These are phyloP conservation scores for Galeopterus variegatus DNA, from an alignment of 2,113 vertebrate species.

Conservation along the genomic window DNA sequence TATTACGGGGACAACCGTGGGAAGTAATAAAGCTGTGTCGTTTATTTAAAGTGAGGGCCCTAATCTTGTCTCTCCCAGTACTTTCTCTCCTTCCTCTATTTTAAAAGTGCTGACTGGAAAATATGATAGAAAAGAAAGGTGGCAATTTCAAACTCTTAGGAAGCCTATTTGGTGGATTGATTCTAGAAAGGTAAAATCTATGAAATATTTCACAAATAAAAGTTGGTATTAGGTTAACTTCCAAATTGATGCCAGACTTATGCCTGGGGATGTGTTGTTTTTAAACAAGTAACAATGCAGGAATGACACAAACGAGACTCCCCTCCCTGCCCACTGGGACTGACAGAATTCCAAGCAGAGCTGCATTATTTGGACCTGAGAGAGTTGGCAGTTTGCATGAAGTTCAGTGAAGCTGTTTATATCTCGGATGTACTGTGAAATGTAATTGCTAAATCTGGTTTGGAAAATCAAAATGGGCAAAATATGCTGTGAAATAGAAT, in stretches of 20 bases:
- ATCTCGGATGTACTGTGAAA: conserved; percentile 58
- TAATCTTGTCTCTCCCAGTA: conserved; percentile 11
- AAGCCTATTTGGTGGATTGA: conserved; percentile 9
- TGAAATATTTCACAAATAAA: conserved; percentile 46
- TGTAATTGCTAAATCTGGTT: conserved; percentile 67
- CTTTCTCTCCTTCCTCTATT: conserved; percentile 27
- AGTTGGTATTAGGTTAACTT: conserved; percentile 34
- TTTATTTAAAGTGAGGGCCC: conserved; percentile 64
- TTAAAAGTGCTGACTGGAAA: conserved; percentile 54
- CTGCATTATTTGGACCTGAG: not conserved
- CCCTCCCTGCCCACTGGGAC: not conserved
- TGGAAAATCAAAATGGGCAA: conserved; percentile 65
- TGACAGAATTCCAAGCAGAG: not conserved
- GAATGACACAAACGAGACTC: not conserved
- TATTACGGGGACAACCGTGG: conserved; percentile 27
- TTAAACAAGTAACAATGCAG: not conserved
- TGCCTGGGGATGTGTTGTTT: not conserved
- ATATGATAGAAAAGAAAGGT: conserved; percentile 33
- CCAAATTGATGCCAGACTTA: not conserved
- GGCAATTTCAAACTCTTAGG: not conserved
- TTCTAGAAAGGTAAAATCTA: conserved; percentile 56
- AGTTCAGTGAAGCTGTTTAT: conserved; percentile 37
- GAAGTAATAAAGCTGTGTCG: conserved; percentile 61
- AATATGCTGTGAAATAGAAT: conserved; percentile 66
- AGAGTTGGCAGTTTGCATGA: not conserved